Conservation (phyloP, 2,113 vertebrate species). For the Lagopus leucura region DNA sequence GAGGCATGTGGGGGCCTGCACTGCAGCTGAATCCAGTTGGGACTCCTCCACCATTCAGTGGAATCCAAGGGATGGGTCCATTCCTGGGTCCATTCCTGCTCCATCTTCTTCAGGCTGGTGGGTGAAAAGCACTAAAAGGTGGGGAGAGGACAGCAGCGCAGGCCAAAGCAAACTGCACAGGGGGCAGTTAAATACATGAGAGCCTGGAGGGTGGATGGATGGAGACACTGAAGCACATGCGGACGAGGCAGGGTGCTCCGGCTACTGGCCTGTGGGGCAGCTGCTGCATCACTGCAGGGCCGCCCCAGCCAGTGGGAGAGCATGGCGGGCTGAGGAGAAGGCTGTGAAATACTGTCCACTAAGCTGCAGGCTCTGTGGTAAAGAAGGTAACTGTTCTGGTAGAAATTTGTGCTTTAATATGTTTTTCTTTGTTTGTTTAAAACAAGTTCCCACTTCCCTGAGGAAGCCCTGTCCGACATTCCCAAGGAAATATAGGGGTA, state of each 20-base stretch:
- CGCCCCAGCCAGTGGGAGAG: slow-evolving; percentile 18
- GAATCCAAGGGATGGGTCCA: neutral
- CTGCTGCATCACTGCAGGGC: neutral
- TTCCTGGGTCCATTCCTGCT: slow-evolving; percentile 22
- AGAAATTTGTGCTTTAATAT: slow-evolving; percentile 89
- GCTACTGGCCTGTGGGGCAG: neutral
- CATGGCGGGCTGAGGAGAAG: slow-evolving; percentile 5
- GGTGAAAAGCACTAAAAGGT: neutral
- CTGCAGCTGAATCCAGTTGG: neutral
- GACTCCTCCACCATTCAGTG: neutral
- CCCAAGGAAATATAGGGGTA: slow-evolving; percentile 46
- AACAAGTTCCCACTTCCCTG: slow-evolving; percentile 72
- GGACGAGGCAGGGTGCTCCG: neutral
- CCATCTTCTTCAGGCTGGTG: slow-evolving; percentile 14
- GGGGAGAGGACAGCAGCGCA: neutral
- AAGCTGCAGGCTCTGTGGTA: slow-evolving; percentile 68
- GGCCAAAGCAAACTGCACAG: slow-evolving; percentile 45
- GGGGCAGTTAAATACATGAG: slow-evolving; percentile 37
- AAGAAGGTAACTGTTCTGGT: slow-evolving; percentile 81
- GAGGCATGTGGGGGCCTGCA: neutral
- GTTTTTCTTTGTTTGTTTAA: slow-evolving; percentile 67
- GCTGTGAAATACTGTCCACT: slow-evolving; percentile 41
- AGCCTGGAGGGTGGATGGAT: slow-evolving; percentile 53
- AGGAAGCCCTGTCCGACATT: slow-evolving; percentile 57
- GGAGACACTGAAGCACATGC: slow-evolving; percentile 69